Conservation (phyloP, 2,888 invertebrate genomes). For the Chirona hameri region DNA sequence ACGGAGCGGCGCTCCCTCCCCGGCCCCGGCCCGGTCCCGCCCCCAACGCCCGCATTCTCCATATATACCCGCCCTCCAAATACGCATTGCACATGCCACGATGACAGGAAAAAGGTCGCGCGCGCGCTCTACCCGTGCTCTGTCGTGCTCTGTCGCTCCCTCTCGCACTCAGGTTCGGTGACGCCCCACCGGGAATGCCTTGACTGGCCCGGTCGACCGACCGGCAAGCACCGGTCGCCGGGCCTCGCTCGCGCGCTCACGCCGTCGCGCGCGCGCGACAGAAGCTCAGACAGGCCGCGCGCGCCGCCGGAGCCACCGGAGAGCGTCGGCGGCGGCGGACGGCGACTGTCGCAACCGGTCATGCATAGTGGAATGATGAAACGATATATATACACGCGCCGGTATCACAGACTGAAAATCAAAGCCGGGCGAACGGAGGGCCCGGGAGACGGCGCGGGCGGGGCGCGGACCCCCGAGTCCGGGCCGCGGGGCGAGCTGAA, state of each 20-base stretch:
- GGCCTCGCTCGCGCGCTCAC: background rate
- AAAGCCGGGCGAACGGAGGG: background rate
- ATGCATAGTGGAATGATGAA: constrained; percentile 24
- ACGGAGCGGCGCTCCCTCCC: background rate
- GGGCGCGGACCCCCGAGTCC: no score
- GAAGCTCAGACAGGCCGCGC: background rate
- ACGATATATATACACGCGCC: background rate
- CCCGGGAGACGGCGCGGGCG: background rate
- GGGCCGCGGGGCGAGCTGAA: no score
- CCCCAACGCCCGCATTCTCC: background rate
- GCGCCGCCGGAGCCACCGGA: background rate
- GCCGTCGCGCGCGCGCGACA: background rate
- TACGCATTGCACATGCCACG: background rate
- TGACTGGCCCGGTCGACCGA: background rate
- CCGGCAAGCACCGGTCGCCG: background rate
- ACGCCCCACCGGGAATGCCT: background rate
- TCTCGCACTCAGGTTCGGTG: background rate
- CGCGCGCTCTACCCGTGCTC: background rate
- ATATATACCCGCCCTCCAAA: background rate
- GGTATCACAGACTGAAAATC: constrained; percentile 13
- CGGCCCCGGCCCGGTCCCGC: background rate
- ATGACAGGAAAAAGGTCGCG: background rate
- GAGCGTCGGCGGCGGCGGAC: background rate
- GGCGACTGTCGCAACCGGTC: background rate
- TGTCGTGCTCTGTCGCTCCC: background rate